Evolutionary conservation across 2,797 vertebrate species (phyloP).

Genomic region (Danio albolineatus): DNA sequence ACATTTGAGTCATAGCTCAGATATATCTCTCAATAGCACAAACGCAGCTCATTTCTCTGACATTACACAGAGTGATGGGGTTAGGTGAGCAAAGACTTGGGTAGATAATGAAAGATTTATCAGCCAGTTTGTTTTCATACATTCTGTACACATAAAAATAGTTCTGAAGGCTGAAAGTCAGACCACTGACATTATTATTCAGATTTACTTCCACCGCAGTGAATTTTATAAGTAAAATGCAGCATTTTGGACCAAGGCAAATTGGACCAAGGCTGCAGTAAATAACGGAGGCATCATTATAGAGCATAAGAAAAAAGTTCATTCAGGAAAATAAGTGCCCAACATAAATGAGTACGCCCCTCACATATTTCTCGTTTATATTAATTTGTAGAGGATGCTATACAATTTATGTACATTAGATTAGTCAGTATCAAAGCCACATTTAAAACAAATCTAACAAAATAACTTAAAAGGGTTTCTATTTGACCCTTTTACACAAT

Average conservation of each 20-base stretch:
- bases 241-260: background rate
- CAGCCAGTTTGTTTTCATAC: background rate
- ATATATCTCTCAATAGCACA: constrained; percentile 6
- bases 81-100: background rate
- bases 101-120: constrained; percentile 20
- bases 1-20: constrained; percentile 10
- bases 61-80: constrained; percentile 4
- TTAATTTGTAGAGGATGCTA: too few species aligned
- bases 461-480: too few species aligned
- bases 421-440: too few species aligned
- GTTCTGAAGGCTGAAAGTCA: background rate
- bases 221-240: constrained; percentile 2
- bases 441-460: too few species aligned
- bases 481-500: too few species aligned
- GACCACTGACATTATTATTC: constrained; percentile 29
- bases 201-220: constrained; percentile 3
- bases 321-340: too few species aligned
- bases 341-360: too few species aligned
- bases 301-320: too few species aligned
- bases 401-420: too few species aligned
- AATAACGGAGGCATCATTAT: constrained; percentile 12
- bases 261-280: background rate
- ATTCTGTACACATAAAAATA: background rate
- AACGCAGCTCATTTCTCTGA: background rate
- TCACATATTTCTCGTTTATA: too few species aligned